Evolutionary conservation across 1,140 invertebrate genomes (phyloP).

Genomic region (Popillia japonica): DNA sequence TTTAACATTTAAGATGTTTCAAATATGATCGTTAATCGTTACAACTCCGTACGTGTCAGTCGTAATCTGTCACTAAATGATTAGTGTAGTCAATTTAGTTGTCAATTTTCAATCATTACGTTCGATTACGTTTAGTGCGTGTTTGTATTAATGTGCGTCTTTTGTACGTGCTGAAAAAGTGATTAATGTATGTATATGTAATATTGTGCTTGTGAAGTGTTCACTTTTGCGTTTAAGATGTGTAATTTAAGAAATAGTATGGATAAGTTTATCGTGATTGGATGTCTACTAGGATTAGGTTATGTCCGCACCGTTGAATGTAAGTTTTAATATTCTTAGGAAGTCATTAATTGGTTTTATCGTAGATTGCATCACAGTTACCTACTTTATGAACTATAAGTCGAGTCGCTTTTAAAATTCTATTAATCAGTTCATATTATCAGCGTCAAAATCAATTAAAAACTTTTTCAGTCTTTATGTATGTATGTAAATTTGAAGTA

Average conservation of each 20-base stretch:
- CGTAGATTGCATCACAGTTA: no score
- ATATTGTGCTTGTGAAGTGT: conserved; percentile 3
- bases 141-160: neutral
- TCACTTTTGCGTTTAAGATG: neutral
- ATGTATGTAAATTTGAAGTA: no score
- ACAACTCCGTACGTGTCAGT: no score
- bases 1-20: neutral
- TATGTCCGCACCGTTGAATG: no score
- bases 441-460: no score
- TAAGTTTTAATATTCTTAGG: no score
- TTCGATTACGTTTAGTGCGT: neutral
- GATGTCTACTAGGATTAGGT: neutral
- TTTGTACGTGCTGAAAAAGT: neutral
- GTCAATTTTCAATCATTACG: neutral
- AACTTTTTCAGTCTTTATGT: no score
- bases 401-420: no score
- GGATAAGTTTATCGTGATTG: neutral
- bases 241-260: neutral
- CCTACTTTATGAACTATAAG: no score
- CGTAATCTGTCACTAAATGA: neutral
- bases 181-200: neutral
- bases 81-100: neutral
- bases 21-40: no score
- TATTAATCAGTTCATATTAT: no score
- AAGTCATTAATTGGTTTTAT: no score